Evolutionary conservation across 2,113 vertebrate species (phyloP), one percentile per base, ranked within the genome.

Genomic region (Perognathus longimembris): DNA sequence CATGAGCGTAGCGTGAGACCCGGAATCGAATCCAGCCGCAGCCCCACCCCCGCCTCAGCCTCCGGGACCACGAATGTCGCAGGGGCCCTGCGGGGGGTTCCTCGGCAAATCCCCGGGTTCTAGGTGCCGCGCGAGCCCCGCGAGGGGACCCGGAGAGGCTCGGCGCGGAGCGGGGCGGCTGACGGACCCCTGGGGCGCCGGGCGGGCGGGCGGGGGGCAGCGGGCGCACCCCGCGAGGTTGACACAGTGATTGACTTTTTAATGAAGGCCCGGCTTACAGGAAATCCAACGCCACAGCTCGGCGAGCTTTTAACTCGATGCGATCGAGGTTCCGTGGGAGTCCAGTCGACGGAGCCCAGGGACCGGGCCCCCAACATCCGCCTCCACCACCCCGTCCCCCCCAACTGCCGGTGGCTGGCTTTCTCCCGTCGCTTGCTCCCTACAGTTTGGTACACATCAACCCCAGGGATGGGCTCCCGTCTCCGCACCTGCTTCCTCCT

Each of bases 161-260:
- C 15, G 6, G 7, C 0, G 28, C 12, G 11, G 3, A 21, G 28
- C 36, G 32, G 5, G 15, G 36, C 30, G 12, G 11, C 3, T 42
- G 73, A 69, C 66, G 66, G 10, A 63, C 15, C 38, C 26, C 1
- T 0, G 2, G 50, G 30, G 38, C 5, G n/a, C n/a, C n/a, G 34
- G 73, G 1, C 0, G 2, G 50, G 26, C 3, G 7, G 11, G 4
- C 9, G 28, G 38, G 28, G 5, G 15, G 32, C 34, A 18, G 11
- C 1, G 36, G 74, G 64, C 73, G 61, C 7, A 63, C 14, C 38
- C 24, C 1, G 0, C 1, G 40, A 26, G 38, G 50, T 12, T 34
- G 74, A 9, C 50, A 54, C 50, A 54, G n/a, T 54, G 17, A 28
- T 70, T 78, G 83, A 6, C 66, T 73, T 88, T 57, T 67, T 66